Evolutionary conservation across 2,113 vertebrate genomes (phyloP), one percentile per base, ranked within the genome.

Genomic region (Pachycephala philippinensis): DNA sequence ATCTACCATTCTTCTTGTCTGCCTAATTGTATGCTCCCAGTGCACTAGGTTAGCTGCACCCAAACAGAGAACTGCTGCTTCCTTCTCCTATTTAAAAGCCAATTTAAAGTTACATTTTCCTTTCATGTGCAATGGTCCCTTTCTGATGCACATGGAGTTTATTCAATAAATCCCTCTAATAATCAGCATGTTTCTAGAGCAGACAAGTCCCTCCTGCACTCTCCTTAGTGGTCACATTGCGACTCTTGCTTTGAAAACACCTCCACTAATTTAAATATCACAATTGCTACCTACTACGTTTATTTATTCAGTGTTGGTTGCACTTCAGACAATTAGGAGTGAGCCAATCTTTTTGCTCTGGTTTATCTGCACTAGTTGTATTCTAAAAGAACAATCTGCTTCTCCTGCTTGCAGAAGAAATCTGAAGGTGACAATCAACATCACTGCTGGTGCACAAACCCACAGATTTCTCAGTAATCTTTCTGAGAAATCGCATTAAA

Each of bases 391-490:
- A 44, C 20, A 28, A 63, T 63, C 45, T 78, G 50, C 56, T 82
- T 72, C 39, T 50, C 40, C 53, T 44, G 19, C 45, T 10, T 6
- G 28, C 72, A 59, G 64, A 47, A 69, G 7, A 74, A 26, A 90
- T 68, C 60, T 47, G 47, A 84, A 71, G 20, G 15, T 9, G 37
- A 50, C 71, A 90, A 45, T 21, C 9, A 3, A 13, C 64, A 52
- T 13, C 47, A 13, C 21, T 54, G 59, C 70, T 54, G 64, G 17
- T 31, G 42, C 65, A 40, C 60, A 92, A 92, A 92, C 39, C 89
- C 94, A 60, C 93, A 93, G 72, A 91, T 53, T 89, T 95, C 89
- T 96, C 87, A 49, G 94, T 71, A 84, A 94, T 84, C 87, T 50
- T 70, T 87, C 84, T 40, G 84, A 87, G 53, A 56, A 84, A 94